Evolutionary conservation across 37 sponge, comb jelly and placozoan species (phyloP), one percentile per base, ranked within the genome.

Genomic region (Haliclona indistincta): DNA sequence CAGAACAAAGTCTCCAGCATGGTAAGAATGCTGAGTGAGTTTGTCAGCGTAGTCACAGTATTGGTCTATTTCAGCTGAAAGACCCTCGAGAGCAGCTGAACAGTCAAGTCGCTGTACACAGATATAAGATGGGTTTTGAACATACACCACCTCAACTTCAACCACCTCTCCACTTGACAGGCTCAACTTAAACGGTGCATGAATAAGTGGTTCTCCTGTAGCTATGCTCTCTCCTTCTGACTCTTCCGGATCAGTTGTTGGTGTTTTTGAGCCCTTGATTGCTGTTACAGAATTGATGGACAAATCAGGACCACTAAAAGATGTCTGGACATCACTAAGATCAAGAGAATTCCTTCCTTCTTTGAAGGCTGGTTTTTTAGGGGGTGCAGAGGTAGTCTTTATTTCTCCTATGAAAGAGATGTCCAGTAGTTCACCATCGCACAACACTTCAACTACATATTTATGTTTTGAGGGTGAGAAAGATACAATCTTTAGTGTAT

Each of bases 81-180:
- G 83, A 0, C 37, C 41, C 32, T 63, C 38, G 1, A 93, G 73
- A 43, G 81, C 94, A 23, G 53, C 39, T 6, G 33, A 42, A 68
- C 85, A 84, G 64, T 88, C 89, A 40, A 58, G 32, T 7, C 89
- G 67, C 52, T 88, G 89, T 25, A 93, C 15, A 38, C 76, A 93
- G 4, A 93, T 4, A 44, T 77, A 30, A 4, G 82, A 85, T 20
- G 91, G 91, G 45, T 64, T 80, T 32, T 77, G 60, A 25, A 85
- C 70, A 41, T 37, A 56, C 37, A 81, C 82, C 15, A 90, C 82
- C 23, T 40, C 62, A 32, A 49, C 91, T 22, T 77, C 61, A 7
- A 85, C 32, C 10, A 38, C 28, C 63, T 90, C 86, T 11, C 63
- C 55, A 10, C 71, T 47, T 28, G 61, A 73, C 2, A 90, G 71